Conservation (phyloP, 1,140 invertebrate species). For the Dendrolimus kikuchii region DNA sequence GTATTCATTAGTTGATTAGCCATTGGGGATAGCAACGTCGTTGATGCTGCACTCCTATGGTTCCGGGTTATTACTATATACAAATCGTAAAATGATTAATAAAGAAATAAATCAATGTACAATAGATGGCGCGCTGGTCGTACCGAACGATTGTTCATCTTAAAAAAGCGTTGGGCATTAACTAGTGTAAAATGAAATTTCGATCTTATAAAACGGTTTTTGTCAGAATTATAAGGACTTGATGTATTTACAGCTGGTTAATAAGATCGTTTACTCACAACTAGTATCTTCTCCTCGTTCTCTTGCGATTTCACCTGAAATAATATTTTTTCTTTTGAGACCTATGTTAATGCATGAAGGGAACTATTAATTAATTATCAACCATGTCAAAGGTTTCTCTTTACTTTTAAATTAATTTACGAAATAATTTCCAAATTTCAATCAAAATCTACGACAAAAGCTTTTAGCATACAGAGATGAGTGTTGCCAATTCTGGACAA, state of each 20-base stretch:
- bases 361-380: conserved; percentile 1
- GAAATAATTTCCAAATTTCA: neutral
- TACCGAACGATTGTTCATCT: too few species aligned
- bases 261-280: conserved; percentile 64
- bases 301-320: conserved; percentile 75
- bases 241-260: neutral
- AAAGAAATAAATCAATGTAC: conserved; percentile 4
- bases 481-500: conserved; percentile 15
- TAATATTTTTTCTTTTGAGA: conserved; percentile 15
- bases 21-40: conserved; percentile 69
- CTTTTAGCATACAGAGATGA: conserved; percentile 46
- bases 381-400: conserved; percentile 1
- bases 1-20: conserved; percentile 78
- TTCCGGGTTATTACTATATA: conserved; percentile 79
- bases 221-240: neutral
- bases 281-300: conserved; percentile 77
- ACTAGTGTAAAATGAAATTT: too few species aligned
- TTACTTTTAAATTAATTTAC: conserved; percentile 5
- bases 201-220: too few species aligned
- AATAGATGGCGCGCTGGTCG: too few species aligned
- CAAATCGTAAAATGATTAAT: conserved; percentile 12
- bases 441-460: conserved; percentile 51
- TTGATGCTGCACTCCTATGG: conserved; percentile 80
- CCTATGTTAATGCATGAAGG: too few species aligned
- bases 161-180: too few species aligned